Evolutionary conservation across 2,113 vertebrate genomes (phyloP), one percentile per base, ranked within the genome.

Genomic region (Oxyura jamaicensis): DNA sequence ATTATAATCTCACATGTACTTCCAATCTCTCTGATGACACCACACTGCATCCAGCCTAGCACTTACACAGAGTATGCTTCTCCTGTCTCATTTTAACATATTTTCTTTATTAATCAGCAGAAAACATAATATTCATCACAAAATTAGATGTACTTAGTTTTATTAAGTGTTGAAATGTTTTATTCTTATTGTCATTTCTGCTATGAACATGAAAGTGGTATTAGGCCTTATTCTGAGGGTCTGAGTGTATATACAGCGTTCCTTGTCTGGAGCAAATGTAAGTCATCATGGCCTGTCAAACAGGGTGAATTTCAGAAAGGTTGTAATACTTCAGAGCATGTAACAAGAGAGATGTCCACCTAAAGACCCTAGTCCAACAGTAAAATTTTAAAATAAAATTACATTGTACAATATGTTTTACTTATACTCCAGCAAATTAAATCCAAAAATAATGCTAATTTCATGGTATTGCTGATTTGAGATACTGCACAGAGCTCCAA

Each of bases 391-490:
- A 2, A 11, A 33, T 35, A 81, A 77, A 52, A 6, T 9, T 17
- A 26, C 3, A 8, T 6, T 1, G 0, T 29, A 36, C 2, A 5
- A 3, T 21, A 35, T 52, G 14, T 90, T 88, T 83, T 31, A 56
- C 3, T 60, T 14, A 48, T 42, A 68, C 0, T 9, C 8, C 31
- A 53, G 31, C 7, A 83, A 86, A 94, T 39, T 56, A 68, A 2
- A 48, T 48, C 46, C 46, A 48, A 74, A 93, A 67, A 50, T 17
- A 72, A 66, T 62, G 36, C 2, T 6, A 35, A 10, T 86, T 62
- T 92, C 41, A 44, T n/a, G 50, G 7, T 79, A 12, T 7, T 58
- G 19, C 20, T 91, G 35, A 73, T 90, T 75, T 72, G 26, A 77
- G 62, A 71, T 74, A 18, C 3, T 66, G 18, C 33, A 53, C 0